Conservation (phyloP, 2,113 vertebrate species). For the Alectura lathami region DNA sequence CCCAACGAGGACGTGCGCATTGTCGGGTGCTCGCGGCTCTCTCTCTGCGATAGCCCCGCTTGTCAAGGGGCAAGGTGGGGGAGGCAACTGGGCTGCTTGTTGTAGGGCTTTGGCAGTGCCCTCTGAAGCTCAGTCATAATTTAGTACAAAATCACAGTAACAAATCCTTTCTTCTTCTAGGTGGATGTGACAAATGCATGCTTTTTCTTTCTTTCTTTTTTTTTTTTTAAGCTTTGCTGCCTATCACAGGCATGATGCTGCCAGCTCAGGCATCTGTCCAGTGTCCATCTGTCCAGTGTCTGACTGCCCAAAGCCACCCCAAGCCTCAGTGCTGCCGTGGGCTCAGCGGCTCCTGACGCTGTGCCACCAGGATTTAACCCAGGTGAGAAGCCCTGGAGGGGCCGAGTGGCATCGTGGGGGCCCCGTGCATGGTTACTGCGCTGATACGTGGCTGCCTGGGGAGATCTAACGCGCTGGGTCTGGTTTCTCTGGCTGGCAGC, state of each 20-base stretch:
- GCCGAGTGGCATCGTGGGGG: rapidly evolving
- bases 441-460: neutral
- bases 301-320: neutral
- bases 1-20: neutral
- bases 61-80: neutral
- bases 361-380: neutral
- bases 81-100: neutral
- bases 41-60: neutral
- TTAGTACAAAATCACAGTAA: neutral
- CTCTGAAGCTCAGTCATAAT: neutral
- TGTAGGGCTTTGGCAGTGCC: neutral
- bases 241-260: rapidly evolving
- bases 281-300: no score
- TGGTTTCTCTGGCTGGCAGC: neutral
- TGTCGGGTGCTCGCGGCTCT: neutral
- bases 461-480: neutral
- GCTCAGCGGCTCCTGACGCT: neutral
- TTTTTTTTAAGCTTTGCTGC: neutral
- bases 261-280: neutral
- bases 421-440: neutral
- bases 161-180: neutral
- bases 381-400: neutral
- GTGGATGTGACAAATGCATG: neutral
- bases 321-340: neutral
- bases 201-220: neutral